Percentiles rank a stretch among this genome's conserved stretches.
phyloP scores from a whole-genome alignment of 1,140 invertebrate species.

The Aphelenchoides fujianensis region DNA sequence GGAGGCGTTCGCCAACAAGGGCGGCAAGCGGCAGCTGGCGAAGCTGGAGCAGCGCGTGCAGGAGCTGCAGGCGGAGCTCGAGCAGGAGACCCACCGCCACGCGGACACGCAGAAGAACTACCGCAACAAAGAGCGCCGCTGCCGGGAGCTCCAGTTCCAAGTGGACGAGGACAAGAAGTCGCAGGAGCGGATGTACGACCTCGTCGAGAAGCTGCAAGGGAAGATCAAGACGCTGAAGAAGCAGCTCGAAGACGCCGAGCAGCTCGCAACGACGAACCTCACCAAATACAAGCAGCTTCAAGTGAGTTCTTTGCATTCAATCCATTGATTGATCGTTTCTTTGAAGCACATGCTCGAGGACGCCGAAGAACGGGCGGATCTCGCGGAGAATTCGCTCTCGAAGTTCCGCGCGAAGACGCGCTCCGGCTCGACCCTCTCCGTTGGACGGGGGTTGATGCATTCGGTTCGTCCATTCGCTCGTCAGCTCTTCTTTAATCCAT shows the following conservation, averaged over 20 bases:
- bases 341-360: slow-evolving; percentile 93
- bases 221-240: slow-evolving; percentile 99
- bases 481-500: too few species aligned
- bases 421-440: slow-evolving; percentile 31
- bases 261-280: too few species aligned
- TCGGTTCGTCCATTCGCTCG: not conserved
- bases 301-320: too few species aligned
- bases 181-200: slow-evolving; percentile 71
- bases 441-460: slow-evolving; percentile 25
- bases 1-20: slow-evolving; percentile 90
- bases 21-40: slow-evolving; percentile 72
- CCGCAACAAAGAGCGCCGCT: slow-evolving; percentile 65
- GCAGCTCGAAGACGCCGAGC: slow-evolving; percentile 96
- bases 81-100: slow-evolving; percentile 65
- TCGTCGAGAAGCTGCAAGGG: slow-evolving; percentile 96
- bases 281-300: too few species aligned
- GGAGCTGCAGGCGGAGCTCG: slow-evolving; percentile 66
- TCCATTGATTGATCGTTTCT: too few species aligned
- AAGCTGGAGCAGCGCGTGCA: slow-evolving; percentile 56
- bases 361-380: slow-evolving; percentile 93
- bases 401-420: slow-evolving; percentile 94
- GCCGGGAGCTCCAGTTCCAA: slow-evolving; percentile 59
- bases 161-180: slow-evolving; percentile 63
- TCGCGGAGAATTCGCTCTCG: slow-evolving; percentile 91
- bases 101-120: slow-evolving; percentile 66